Percentiles rank a stretch among this genome's conserved stretches.
These are phyloP conservation scores for Delichon dasypus DNA, from an alignment of 2,797 vertebrate genomes.

Conservation along the genomic window DNA sequence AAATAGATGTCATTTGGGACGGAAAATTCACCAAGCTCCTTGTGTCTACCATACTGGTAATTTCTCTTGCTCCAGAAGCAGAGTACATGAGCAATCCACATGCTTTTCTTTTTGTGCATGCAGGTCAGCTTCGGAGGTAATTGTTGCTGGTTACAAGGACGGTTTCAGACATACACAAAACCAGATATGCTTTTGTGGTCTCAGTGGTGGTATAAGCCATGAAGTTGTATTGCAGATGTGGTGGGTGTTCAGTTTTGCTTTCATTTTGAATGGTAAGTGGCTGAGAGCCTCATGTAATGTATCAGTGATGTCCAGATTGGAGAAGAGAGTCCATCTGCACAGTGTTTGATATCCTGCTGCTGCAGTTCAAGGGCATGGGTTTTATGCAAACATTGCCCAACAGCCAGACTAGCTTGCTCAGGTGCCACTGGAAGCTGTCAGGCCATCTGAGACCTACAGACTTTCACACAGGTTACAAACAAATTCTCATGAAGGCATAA, in stretches of 20 bases:
- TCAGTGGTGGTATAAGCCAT: background rate
- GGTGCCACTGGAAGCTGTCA: background rate
- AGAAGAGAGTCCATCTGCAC: background rate
- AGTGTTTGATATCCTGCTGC: fast-evolving
- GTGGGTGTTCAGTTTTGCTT: background rate
- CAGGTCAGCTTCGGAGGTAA: background rate
- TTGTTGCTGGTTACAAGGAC: background rate
- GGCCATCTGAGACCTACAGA: background rate
- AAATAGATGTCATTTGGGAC: background rate
- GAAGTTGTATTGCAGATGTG: background rate
- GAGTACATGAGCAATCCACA: background rate
- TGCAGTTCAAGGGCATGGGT: background rate
- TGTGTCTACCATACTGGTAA: background rate
- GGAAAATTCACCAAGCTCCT: background rate
- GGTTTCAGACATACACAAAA: background rate
- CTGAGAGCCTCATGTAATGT: background rate
- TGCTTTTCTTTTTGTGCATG: background rate
- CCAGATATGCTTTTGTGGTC: background rate
- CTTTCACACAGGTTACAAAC: background rate
- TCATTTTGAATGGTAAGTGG: background rate
- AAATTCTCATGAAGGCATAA: background rate
- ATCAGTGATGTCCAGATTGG: background rate
- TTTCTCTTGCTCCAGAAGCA: background rate
- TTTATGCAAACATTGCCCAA: background rate
- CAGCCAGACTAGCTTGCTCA: background rate